Conservation (phyloP, 2,888 invertebrate genomes). For the Acanthoscelides obtectus region DNA sequence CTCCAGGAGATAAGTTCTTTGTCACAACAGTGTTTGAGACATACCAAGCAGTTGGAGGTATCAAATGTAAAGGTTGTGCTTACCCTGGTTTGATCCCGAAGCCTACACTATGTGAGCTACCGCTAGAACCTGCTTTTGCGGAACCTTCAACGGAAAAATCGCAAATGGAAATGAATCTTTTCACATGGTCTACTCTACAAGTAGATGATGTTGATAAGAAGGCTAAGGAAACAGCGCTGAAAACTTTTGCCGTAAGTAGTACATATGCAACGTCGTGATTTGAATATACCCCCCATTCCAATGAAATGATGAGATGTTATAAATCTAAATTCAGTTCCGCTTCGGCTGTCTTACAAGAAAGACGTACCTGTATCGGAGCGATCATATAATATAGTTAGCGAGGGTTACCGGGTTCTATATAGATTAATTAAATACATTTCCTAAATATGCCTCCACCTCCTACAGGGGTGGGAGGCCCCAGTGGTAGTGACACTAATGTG, state of each 20-base stretch:
- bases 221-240: slow-evolving; percentile 75
- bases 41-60: slow-evolving; percentile 71
- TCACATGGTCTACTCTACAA: slow-evolving; percentile 60
- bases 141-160: slow-evolving; percentile 68
- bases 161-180: slow-evolving; percentile 70
- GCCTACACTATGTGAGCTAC: slow-evolving; percentile 74
- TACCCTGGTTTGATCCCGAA: slow-evolving; percentile 85
- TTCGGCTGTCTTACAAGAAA: no score
- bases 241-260: slow-evolving; percentile 80
- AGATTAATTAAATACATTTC: no score
- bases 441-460: no score
- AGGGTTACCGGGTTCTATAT: no score
- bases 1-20: slow-evolving; percentile 70
- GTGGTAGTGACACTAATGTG: no score
- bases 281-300: no score
- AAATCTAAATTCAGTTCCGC: no score
- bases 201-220: slow-evolving; percentile 62
- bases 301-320: no score
- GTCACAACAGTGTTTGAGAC: slow-evolving; percentile 74
- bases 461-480: no score
- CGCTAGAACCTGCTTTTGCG: slow-evolving; percentile 54
- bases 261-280: no score
- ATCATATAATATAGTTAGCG: no score
- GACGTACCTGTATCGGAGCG: no score
- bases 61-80: slow-evolving; percentile 82